Base-by-base conservation (phyloP, 2,113 vertebrate species). In the Recurvirostra avosetta region DNA sequence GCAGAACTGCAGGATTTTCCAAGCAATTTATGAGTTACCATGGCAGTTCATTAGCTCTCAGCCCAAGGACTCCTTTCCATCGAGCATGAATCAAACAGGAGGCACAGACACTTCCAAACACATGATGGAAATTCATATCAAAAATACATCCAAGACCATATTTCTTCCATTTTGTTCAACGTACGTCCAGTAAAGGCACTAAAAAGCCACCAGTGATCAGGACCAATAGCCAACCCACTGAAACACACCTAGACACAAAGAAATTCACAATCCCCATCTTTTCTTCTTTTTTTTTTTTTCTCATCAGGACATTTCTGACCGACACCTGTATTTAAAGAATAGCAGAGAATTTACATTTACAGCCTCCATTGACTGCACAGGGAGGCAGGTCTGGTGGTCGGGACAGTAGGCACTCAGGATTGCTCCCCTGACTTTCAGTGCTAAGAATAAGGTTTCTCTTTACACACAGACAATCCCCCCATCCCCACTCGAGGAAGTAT, bases 11-110 rank as follows among this genome's bases (percentile, higher is more conserved):
- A 59, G 92, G 75, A 75, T 95, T 94, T 94, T 90, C 92, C 88
- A 81, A 84, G 76, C 61, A 80, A 95, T 92, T 95, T 95, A 86
- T 95, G 94, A 89, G 91, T 93, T 95, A 67, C 94, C 56, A 77
- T 78, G 88, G 92, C 73, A 92, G 92, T 86, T 96, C 90, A 90
- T 96, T 94, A 94, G 78, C 86, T 83, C 47, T 77, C 67, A 94
- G 72, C 34, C 72, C 79, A 86, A 74, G 50, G 41, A 86, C 79
- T 68, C 47, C 52, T 76, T 94, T 67, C 88, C 62, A 59, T 32
- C 0, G 0, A 71, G 41, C 79, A 84, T 56, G 86, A 90, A 96
- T 83, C 86, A 93, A 90, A 67, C n/a, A 86, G 59, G 50, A 95
- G 59, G 52, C 88, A 80, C 6, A 6, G 22, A 79, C 52, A 47